Base-by-base conservation (phyloP, 2,888 invertebrate species). In the Macrosiphum euphorbiae region DNA sequence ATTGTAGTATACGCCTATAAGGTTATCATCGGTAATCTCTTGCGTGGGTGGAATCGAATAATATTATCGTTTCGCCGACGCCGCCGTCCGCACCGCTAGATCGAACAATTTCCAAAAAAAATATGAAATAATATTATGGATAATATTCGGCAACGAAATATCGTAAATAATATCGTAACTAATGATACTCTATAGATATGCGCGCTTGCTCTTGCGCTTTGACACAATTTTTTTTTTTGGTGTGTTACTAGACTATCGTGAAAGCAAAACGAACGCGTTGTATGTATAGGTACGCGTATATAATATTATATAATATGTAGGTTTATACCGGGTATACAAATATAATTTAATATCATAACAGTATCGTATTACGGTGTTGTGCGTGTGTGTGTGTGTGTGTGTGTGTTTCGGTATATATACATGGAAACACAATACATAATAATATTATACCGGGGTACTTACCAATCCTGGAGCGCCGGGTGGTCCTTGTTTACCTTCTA, bases 401-500 rank as follows among this genome's bases (percentile, higher is more conserved):
- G 24, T 26, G 3, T 55, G 44, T 87, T 52, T 52, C 16, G 52
- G 50, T 50, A 50, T 50, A 50, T 50, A 4, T 52, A 52, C 52
- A 52, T n/a, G 44, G 58, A 89, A 89, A 61, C 44, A 28, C 28
- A 47, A 47, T 86, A 47, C 47, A 86, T 11, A 47, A 26, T 24
- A 44, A 26, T 85, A 85, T 61, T 78, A 35, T 78, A 78, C 35
- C 50, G 97, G 96, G 94, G 97, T 96, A 95, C 98, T 98, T 24
- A 97, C 96, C 35, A 98, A 97, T 95, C 98, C 98, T 3, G 96
- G 96, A 1, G 97, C 97, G 58, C 98, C 97, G 26, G 96, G 95
- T 8, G 98, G 94, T 90, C 94, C 94, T 94, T 90, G 94, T 94
- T 94, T 94, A 28, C 94, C 94, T 94, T 94, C 94, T 16, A 94